phyloP scores from a whole-genome alignment of 2,888 invertebrate genomes.

The Protodeltote pygarga region DNA sequence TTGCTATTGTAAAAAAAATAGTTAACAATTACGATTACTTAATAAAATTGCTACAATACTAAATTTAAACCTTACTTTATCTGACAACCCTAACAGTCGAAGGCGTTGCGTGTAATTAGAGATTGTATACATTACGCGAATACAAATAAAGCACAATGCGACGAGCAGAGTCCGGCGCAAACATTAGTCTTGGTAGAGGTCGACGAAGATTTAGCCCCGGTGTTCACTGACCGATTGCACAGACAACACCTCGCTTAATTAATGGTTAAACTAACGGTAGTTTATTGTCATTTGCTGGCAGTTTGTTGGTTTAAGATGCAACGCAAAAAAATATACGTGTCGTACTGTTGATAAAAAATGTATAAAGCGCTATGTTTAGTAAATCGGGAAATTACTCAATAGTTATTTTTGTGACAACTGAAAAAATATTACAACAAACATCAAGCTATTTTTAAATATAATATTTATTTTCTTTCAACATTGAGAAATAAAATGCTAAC shows the following conservation, averaged over 20 bases:
- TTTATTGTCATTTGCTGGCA: background rate
- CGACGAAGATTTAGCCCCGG: conserved; percentile 70
- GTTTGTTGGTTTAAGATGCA: no score
- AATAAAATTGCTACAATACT: conserved; percentile 18
- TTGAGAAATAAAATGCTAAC: conserved; percentile 3
- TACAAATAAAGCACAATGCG: conserved; percentile 85
- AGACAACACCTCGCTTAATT: conserved; percentile 14
- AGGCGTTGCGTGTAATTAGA: conserved; percentile 86
- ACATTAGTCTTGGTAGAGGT: conserved; percentile 82
- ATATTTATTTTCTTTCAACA: background rate
- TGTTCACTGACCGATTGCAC: conserved; percentile 57
- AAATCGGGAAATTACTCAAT: no score
- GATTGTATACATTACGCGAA: conserved; percentile 85
- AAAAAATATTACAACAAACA: no score
- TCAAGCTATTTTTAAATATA: no score
- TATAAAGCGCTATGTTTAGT: no score
- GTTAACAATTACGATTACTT: no score
- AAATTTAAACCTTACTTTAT: conserved; percentile 38
- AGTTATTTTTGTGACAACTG: no score
- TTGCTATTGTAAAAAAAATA: no score
- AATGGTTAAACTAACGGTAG: conserved; percentile 7
- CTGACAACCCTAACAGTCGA: conserved; percentile 71
- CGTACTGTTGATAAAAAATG: no score
- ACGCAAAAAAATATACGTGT: no score
- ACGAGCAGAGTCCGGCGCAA: conserved; percentile 72